Evolutionary conservation across 2,797 vertebrate genomes (phyloP), one percentile per base, ranked within the genome.

Genomic region (Delichon dasypus): DNA sequence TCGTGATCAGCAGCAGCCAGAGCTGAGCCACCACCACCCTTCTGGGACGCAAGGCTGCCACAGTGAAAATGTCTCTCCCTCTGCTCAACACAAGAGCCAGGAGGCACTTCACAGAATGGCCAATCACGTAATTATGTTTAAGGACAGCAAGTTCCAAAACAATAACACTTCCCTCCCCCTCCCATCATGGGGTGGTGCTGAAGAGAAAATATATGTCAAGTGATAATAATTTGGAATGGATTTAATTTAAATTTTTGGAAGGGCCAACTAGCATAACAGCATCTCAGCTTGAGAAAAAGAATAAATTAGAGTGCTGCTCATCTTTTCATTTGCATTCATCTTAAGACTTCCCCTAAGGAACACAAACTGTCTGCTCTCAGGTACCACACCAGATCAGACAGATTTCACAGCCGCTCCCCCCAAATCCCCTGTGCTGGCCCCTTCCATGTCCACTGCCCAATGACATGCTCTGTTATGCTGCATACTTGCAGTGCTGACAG

Each of bases 41-140:
- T 50, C 55, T n/a, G 29, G 45, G 48, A 89, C 0, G 0, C 25
- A 57, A 64, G n/a, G 29, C 13, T 10, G 10, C 32, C 1, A 0
- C 4, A 68, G 8, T 20, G 30, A 78, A 86, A 86, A 86, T 5
- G 23, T 42, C 86, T 84, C 70, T 86, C 27, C 58, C 8, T 21
- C 53, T 60, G 51, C 67, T 29, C 71, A 66, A 6, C 1, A 3
- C 22, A 81, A 76, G 26, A 78, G 64, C 42, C 34, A 54, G 50
- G 14, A 76, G 58, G 26, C n/a, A 66, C 74, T 67, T 60, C 45
- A 89, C 21, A 65, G n/a, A 73, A 57, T 16, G 40, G 61, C 54
- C 48, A 38, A 36, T 67, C 74, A 73, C 11, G 83, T 47, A 29
- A 57, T 10, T 32, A 74, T 29, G 34, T 47, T 40, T 65, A 68